Conservation (phyloP, 2,888 invertebrate genomes). For the Melipona beecheii region DNA sequence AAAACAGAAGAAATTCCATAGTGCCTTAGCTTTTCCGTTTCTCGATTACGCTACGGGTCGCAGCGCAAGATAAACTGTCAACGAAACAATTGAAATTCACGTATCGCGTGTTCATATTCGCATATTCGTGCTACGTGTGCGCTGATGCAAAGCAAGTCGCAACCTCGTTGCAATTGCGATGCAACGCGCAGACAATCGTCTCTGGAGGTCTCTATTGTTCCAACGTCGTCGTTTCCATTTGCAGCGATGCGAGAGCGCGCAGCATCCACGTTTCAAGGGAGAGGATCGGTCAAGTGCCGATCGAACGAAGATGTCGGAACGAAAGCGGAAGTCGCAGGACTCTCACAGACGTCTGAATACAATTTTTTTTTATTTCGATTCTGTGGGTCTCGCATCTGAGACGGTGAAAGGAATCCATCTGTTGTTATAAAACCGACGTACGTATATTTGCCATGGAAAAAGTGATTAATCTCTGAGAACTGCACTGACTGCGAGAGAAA, state of each 20-base stretch:
- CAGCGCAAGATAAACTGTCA: not conserved
- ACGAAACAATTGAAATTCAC: not conserved
- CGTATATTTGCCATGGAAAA: too few relatives aligned
- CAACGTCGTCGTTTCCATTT: slow-evolving; percentile 14
- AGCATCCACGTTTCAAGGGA: not conserved
- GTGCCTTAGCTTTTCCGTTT: too few relatives aligned
- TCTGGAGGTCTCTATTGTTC: slow-evolving; percentile 21
- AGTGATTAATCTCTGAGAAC: too few relatives aligned
- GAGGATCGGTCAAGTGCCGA: slow-evolving; percentile 5
- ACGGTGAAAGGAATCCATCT: too few relatives aligned
- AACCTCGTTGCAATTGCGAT: slow-evolving; percentile 2
- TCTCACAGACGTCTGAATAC: too few relatives aligned
- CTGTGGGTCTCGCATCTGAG: too few relatives aligned
- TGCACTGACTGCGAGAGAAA: too few relatives aligned
- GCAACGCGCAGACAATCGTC: slow-evolving; percentile 18
- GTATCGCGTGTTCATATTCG: not conserved
- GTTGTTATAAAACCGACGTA: too few relatives aligned
- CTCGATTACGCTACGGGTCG: not conserved
- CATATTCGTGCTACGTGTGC: too few relatives aligned
- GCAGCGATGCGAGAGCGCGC: not conserved
- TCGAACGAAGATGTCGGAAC: slow-evolving; percentile 5
- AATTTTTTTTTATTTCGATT: too few relatives aligned
- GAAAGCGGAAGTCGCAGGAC: not conserved
- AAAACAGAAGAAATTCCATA: not conserved
- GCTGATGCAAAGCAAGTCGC: slow-evolving; percentile 6